A percentile compares a stretch with the other conserved stretches of the same genome.
phyloP scores from a whole-genome alignment of 1,140 invertebrate genomes.

The Caenorhabditis brenneri region DNA sequence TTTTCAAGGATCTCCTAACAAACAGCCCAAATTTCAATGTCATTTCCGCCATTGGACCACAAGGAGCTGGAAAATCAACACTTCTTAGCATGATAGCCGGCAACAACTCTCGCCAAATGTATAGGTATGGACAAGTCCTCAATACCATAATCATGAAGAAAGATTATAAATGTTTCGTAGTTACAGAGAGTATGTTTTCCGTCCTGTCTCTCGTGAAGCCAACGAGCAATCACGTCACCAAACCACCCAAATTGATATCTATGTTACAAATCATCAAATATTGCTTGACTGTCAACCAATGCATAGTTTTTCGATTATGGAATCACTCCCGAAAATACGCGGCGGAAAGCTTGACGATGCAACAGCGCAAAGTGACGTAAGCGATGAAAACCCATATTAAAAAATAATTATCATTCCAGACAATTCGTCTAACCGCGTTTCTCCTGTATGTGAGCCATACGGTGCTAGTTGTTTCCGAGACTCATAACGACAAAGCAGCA shows the following conservation, averaged over 20 bases:
- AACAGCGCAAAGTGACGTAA: not conserved
- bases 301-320: constrained; percentile 26
- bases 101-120: constrained; percentile 26
- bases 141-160: not conserved
- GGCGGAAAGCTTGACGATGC: not conserved
- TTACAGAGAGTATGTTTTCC: constrained; percentile 4
- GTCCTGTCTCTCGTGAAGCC: constrained; percentile 4
- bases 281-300: constrained; percentile 20
- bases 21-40: not conserved
- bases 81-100: constrained; percentile 5
- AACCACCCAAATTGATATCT: not conserved
- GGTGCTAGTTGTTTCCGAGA: constrained; percentile 5
- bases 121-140: not conserved
- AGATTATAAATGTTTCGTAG: not conserved
- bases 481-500: not conserved
- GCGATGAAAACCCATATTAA: not conserved
- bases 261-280: not conserved
- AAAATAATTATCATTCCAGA: not conserved
- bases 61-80: constrained; percentile 7
- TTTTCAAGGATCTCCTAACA: constrained; percentile 12
- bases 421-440: not conserved
- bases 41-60: not conserved
- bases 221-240: constrained; percentile 6
- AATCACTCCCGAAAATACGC: not conserved
- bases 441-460: constrained; percentile 15